phyloP scores from a whole-genome alignment of 1,140 invertebrate genomes.

The Lutraria rhynchaena region DNA sequence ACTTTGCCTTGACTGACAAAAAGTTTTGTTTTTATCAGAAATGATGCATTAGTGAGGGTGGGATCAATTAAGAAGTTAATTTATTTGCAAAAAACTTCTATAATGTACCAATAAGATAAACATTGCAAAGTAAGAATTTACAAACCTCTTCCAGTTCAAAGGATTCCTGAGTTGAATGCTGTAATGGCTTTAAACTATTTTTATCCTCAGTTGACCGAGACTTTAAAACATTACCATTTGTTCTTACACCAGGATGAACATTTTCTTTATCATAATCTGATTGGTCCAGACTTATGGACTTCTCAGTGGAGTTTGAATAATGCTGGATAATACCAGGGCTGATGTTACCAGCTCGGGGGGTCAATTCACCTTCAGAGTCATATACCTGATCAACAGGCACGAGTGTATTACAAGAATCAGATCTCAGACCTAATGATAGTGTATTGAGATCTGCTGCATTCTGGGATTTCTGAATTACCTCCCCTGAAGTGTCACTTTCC shows the following conservation, averaged over 20 bases:
- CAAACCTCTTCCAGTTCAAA: slow-evolving; percentile 55
- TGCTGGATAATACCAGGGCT: background rate
- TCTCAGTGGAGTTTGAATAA: no score
- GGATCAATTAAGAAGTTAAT: no score
- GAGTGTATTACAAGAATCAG: slow-evolving; percentile 46
- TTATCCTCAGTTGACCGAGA: slow-evolving; percentile 9
- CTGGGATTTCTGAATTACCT: slow-evolving; percentile 15
- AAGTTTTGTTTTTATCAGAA: no score
- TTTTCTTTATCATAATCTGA: no score
- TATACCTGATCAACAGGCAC: slow-evolving; percentile 19
- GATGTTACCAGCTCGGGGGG: background rate
- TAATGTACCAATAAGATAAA: no score
- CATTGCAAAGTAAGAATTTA: no score
- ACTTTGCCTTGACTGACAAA: no score
- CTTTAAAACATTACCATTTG: background rate
- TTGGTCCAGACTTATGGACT: no score
- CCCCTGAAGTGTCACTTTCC: slow-evolving; percentile 29
- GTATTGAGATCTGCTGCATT: slow-evolving; percentile 28
- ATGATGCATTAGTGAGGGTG: no score
- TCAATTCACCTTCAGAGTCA: slow-evolving; percentile 34
- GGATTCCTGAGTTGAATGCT: slow-evolving; percentile 16
- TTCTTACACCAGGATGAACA: no score
- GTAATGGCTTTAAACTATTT: slow-evolving; percentile 35
- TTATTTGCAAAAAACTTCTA: no score
- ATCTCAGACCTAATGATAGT: slow-evolving; percentile 4